phyloP scores from a whole-genome alignment of 2,888 invertebrate genomes.

The Harpagoxenus sublaevis region DNA sequence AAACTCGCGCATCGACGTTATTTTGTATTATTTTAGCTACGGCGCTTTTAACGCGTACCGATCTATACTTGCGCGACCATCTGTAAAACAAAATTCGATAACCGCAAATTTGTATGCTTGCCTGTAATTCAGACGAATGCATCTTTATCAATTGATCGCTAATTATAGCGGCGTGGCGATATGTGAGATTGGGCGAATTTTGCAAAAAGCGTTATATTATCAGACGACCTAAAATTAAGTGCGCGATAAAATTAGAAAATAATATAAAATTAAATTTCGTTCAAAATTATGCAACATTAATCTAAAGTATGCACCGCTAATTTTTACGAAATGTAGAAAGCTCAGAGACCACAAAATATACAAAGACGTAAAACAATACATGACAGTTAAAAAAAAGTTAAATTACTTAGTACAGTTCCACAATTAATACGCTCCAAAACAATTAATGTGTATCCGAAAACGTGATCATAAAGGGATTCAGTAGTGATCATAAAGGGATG shows the following conservation, averaged over 20 bases:
- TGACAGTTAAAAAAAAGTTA: not conserved
- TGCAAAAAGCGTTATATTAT: not conserved
- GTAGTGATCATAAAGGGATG: not conserved
- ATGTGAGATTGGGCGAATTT: not conserved
- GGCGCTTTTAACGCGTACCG: constrained; percentile 60
- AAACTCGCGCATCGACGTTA: constrained; percentile 42
- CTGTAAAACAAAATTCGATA: constrained; percentile 63
- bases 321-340: not conserved
- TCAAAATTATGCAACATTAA: not conserved
- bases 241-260: not conserved
- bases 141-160: constrained; percentile 29
- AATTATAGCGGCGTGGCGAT: constrained; percentile 7
- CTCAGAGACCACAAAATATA: not conserved
- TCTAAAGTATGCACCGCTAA: not conserved
- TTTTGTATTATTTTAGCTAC: constrained; percentile 50
- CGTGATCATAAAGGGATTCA: not conserved
- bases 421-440: not conserved
- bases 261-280: constrained; percentile 14
- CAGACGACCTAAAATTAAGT: not conserved
- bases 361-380: not conserved
- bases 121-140: constrained; percentile 41
- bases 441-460: not conserved
- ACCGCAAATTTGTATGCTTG: constrained; percentile 66
- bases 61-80: not conserved
- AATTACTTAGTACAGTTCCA: constrained; percentile 6